A percentile compares a stretch with the other conserved stretches of the same genome.
Conservation (phyloP, 2,888 invertebrate species). For the Cepaea hortensis region DNA sequence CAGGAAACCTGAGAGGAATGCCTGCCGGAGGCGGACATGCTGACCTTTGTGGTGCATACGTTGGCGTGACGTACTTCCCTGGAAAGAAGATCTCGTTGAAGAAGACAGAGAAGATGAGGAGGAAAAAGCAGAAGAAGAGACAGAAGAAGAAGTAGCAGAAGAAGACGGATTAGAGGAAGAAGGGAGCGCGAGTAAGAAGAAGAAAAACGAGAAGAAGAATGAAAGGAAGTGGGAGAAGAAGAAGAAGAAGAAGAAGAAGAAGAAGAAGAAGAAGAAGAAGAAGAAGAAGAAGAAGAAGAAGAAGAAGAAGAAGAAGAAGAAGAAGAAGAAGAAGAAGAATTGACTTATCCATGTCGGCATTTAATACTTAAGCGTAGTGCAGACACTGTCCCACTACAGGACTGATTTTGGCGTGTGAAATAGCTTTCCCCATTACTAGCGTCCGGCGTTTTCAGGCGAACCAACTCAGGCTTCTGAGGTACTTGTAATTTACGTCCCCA, state of each 20-base stretch:
- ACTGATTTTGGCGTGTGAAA: too few relatives aligned
- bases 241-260: neutral
- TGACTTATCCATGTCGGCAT: too few relatives aligned
- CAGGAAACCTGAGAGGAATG: too few relatives aligned
- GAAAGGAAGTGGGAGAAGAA: neutral
- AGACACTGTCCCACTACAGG: too few relatives aligned
- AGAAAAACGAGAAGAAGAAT: neutral
- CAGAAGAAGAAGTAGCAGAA: neutral
- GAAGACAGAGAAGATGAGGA: neutral
- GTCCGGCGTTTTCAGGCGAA: too few relatives aligned
- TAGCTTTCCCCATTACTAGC: too few relatives aligned
- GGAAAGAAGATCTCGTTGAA: neutral
- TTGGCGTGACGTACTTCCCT: too few relatives aligned
- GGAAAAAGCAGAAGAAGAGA: neutral
- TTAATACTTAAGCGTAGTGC: too few relatives aligned
- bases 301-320: neutral
- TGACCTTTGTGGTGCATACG: too few relatives aligned
- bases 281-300: neutral
- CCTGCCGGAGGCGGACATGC: too few relatives aligned
- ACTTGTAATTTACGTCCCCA: too few relatives aligned
- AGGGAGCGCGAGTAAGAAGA: neutral
- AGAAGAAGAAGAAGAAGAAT: neutral
- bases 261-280: neutral
- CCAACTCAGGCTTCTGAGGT: too few relatives aligned
- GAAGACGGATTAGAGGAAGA: neutral